These are phyloP conservation scores for Atrina japonica DNA, from an alignment of 2,888 invertebrate species.

Conservation along the genomic window DNA sequence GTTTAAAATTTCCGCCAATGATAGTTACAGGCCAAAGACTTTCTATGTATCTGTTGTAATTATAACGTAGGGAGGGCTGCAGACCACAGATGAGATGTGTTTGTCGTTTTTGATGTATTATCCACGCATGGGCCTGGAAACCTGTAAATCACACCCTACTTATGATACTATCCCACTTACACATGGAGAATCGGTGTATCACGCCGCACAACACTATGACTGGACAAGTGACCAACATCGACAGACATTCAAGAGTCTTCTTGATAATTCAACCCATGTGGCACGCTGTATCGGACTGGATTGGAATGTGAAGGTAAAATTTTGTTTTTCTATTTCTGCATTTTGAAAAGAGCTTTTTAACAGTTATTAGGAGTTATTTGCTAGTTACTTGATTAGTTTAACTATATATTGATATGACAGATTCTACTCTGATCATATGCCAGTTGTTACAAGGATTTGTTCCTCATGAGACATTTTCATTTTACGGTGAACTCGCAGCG, in stretches of 20 bases:
- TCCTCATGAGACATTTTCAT: too few species aligned
- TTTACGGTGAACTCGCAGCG: too few species aligned
- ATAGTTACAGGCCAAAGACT: too few species aligned
- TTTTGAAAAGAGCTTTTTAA: too few species aligned
- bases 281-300: neutral
- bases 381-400: too few species aligned
- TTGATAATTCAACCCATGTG: neutral
- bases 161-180: neutral
- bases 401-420: too few species aligned
- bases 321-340: too few species aligned
- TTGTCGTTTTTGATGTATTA: slow-evolving; percentile 62
- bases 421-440: too few species aligned
- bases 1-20: too few species aligned
- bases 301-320: neutral
- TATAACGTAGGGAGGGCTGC: slow-evolving; percentile 59
- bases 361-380: too few species aligned
- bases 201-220: neutral
- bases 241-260: neutral
- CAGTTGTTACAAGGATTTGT: too few species aligned
- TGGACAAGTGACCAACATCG: neutral
- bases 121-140: slow-evolving; percentile 46
- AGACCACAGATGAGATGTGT: slow-evolving; percentile 70
- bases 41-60: too few species aligned
- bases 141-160: slow-evolving; percentile 42
- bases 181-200: neutral